Conservation (phyloP, 1,140 invertebrate genomes). For the Macrostomum lignano region DNA sequence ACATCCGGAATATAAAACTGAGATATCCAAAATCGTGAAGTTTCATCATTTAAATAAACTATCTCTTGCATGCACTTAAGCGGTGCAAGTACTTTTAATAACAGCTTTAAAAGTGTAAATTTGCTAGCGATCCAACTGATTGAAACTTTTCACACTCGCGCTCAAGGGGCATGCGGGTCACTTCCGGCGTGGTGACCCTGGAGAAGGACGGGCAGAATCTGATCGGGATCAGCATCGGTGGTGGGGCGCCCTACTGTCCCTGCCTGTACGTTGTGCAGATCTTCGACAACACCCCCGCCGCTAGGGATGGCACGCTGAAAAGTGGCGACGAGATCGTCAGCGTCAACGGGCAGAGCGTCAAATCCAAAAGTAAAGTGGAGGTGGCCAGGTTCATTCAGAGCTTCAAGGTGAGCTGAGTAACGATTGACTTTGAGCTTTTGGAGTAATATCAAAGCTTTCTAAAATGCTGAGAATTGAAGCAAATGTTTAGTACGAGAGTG, state of each 20-base stretch:
- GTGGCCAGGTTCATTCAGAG: conserved; percentile 90
- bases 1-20: too few species aligned
- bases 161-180: conserved; percentile 71
- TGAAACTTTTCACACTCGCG: conserved; percentile 12
- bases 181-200: conserved; percentile 61
- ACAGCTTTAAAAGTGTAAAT: too few species aligned
- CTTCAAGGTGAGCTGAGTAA: conserved; percentile 47
- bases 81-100: too few species aligned
- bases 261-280: conserved; percentile 89
- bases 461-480: too few species aligned
- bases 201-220: conserved; percentile 73
- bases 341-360: conserved; percentile 62
- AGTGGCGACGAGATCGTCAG: conserved; percentile 81
- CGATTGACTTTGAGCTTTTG: too few species aligned
- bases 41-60: too few species aligned
- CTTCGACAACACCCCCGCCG: conserved; percentile 82
- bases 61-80: too few species aligned
- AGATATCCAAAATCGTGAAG: too few species aligned
- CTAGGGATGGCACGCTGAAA: conserved; percentile 40
- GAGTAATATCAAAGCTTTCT: too few species aligned
- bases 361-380: conserved; percentile 84
- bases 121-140: too few species aligned
- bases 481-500: too few species aligned
- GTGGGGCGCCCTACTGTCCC: conserved; percentile 66
- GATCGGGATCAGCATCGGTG: conserved; percentile 83